A percentile compares a stretch with the other conserved stretches of the same genome.
Evolutionary conservation across 2,113 vertebrate species (phyloP).

Genomic region (Trematocara macrostoma): DNA sequence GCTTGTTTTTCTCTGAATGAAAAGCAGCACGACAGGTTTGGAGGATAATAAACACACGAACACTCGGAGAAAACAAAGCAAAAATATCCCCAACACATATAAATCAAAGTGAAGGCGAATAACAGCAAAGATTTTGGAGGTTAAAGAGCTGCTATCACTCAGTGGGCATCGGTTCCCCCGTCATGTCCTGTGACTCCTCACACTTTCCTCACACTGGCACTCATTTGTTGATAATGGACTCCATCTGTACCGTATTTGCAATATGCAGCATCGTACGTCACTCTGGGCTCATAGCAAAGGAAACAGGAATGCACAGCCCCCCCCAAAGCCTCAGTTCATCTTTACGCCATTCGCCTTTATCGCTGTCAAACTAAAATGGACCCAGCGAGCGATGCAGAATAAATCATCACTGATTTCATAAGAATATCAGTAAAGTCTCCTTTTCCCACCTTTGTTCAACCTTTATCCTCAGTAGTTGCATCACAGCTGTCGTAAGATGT

Average conservation of each 20-base stretch:
- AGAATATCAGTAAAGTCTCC: background rate
- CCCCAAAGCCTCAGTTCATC: background rate
- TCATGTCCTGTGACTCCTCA: background rate
- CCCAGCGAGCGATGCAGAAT: background rate
- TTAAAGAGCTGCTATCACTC: background rate
- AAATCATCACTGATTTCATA: background rate
- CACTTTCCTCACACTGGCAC: background rate
- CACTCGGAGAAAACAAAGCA: background rate
- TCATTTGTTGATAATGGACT: background rate
- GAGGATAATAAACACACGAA: slow-evolving; percentile 15
- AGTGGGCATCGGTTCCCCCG: background rate
- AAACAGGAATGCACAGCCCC: background rate
- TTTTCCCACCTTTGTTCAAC: background rate
- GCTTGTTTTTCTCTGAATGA: background rate
- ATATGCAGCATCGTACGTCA: background rate
- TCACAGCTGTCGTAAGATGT: background rate
- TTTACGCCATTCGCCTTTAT: background rate
- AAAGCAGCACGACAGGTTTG: background rate
- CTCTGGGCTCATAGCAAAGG: background rate
- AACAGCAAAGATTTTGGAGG: background rate
- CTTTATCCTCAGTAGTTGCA: background rate
- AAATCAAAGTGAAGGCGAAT: background rate
- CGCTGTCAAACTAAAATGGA: background rate
- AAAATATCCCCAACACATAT: too few relatives aligned
- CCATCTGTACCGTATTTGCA: background rate